phyloP scores from a whole-genome alignment of 2,888 invertebrate species.

The Dicyrtoma fusca region DNA sequence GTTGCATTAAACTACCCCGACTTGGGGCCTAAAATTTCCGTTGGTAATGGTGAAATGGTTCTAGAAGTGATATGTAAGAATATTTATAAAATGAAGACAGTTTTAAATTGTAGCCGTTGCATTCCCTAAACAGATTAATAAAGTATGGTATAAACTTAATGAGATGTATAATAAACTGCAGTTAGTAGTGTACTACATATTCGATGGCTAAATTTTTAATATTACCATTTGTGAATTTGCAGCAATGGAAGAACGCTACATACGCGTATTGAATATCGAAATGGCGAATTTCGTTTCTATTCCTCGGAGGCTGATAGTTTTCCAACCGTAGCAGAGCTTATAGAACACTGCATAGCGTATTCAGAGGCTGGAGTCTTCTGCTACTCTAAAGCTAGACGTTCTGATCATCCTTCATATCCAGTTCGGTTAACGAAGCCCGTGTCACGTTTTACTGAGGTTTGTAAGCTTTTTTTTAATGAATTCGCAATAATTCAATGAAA shows the following conservation, averaged over 20 bases:
- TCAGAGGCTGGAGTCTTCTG: constrained; percentile 74
- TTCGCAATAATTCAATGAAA: no score
- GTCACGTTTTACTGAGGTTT: constrained; percentile 71
- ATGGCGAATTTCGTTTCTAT: constrained; percentile 67
- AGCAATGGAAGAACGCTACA: constrained; percentile 70
- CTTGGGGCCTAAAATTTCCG: no score
- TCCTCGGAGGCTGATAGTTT: constrained; percentile 64
- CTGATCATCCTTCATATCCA: constrained; percentile 71
- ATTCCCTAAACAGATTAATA: no score
- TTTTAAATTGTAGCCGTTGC: no score
- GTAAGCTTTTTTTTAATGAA: not conserved
- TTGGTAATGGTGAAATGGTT: no score
- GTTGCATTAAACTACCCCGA: no score
- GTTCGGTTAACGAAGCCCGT: constrained; percentile 75
- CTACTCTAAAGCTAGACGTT: constrained; percentile 70
- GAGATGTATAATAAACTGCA: no score
- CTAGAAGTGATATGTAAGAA: no score
- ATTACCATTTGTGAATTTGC: constrained; percentile 21
- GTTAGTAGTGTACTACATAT: no score
- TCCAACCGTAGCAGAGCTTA: constrained; percentile 71
- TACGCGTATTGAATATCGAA: constrained; percentile 73
- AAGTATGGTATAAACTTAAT: no score
- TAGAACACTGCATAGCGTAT: constrained; percentile 73
- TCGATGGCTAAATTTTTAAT: no score
- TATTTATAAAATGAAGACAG: no score